Conservation (phyloP, 2,888 invertebrate species). For the Cenopis cana region DNA sequence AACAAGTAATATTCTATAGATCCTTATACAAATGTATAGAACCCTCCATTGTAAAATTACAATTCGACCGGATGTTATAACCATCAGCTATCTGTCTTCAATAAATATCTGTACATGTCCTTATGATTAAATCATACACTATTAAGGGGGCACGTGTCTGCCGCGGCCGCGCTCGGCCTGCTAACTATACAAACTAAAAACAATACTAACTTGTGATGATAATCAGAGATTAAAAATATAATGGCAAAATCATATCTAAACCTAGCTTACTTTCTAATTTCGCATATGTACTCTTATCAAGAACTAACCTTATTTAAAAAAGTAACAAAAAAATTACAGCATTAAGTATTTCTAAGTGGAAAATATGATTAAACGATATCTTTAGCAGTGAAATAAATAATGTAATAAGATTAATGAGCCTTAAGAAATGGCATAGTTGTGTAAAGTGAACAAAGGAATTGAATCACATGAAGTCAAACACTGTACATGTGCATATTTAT, state of each 20-base stretch:
- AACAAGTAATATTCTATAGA: conserved; percentile 66
- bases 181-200: conserved; percentile 43
- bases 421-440: conserved; percentile 24
- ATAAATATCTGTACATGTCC: conserved; percentile 80
- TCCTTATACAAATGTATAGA: conserved; percentile 54
- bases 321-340: conserved; percentile 46
- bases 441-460: conserved; percentile 13
- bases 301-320: conserved; percentile 50
- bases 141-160: conserved; percentile 47
- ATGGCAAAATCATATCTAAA: conserved; percentile 63
- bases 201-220: conserved; percentile 63
- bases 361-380: conserved; percentile 26
- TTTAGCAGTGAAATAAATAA: conserved; percentile 43
- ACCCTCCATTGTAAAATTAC: conserved; percentile 50
- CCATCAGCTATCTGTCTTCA: conserved; percentile 67
- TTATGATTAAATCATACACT: conserved; percentile 61
- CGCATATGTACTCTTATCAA: conserved; percentile 58
- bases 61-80: conserved; percentile 62
- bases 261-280: conserved; percentile 52
- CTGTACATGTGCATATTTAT: conserved; percentile 19
- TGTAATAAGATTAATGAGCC: conserved; percentile 26
- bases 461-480: conserved; percentile 17
- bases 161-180: conserved; percentile 48
- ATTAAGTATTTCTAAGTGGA: conserved; percentile 25
- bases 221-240: conserved; percentile 59